Conservation (phyloP, 2,888 invertebrate species). For the Eristalis tenax region DNA sequence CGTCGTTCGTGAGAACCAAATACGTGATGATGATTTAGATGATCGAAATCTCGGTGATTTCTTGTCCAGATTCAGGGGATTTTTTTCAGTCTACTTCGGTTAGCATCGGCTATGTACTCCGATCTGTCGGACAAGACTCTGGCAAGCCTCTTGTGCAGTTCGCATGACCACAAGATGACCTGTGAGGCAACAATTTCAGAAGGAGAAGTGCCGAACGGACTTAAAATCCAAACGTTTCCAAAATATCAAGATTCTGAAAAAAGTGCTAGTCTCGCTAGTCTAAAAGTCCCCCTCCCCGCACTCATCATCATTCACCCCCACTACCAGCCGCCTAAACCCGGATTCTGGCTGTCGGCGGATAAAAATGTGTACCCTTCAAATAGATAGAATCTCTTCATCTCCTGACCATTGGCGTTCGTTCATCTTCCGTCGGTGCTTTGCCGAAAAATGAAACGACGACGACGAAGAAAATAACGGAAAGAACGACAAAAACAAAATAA, state of each 20-base stretch:
- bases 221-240: slow-evolving; percentile 17
- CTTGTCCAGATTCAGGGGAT: too few relatives aligned
- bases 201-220: too few relatives aligned
- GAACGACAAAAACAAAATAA: slow-evolving; percentile 47
- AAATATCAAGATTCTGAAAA: too few relatives aligned
- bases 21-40: too few relatives aligned
- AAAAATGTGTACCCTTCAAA: slow-evolving; percentile 22
- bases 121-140: too few relatives aligned
- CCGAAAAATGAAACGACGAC: background rate
- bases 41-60: too few relatives aligned
- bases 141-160: too few relatives aligned
- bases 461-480: slow-evolving; percentile 20
- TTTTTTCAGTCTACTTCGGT: too few relatives aligned
- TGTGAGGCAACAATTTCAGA: background rate
- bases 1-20: too few relatives aligned
- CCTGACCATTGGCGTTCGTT: slow-evolving; percentile 48
- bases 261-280: too few relatives aligned
- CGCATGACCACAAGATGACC: background rate
- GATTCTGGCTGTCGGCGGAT: slow-evolving; percentile 1
- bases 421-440: slow-evolving; percentile 44
- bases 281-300: background rate
- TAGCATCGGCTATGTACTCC: too few relatives aligned
- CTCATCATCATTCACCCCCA: background rate
- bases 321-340: background rate
- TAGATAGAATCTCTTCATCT: slow-evolving; percentile 26